phyloP scores from a whole-genome alignment of 2,888 invertebrate species.

The Panopea generosa region DNA sequence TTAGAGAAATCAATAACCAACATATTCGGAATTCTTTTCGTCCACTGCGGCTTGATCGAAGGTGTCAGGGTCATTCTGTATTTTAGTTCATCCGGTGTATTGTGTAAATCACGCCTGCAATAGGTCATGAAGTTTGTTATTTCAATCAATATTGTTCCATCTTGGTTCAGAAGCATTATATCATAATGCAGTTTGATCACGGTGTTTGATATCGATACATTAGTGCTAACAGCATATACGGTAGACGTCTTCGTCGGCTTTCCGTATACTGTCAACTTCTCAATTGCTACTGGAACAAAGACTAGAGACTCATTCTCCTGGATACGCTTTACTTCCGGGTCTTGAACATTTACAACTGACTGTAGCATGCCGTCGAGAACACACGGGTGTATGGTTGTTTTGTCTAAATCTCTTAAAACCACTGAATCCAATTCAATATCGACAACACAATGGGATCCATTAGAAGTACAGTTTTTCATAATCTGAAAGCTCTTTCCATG shows the following conservation, averaged over 20 bases:
- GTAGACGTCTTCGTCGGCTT: background rate
- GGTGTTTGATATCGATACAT: background rate
- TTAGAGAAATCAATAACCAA: too few species aligned
- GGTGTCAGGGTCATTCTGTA: background rate
- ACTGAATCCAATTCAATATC: background rate
- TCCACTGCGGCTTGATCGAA: background rate
- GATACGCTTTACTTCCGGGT: background rate
- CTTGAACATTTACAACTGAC: background rate
- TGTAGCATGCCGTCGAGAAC: constrained; percentile 6
- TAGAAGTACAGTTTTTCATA: background rate
- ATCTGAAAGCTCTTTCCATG: constrained; percentile 7
- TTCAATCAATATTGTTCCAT: background rate
- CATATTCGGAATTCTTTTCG: too few species aligned
- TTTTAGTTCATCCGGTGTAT: background rate
- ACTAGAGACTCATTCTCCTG: background rate
- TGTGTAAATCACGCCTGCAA: background rate
- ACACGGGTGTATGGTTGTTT: constrained; percentile 17
- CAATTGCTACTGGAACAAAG: background rate
- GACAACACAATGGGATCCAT: background rate
- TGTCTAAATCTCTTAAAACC: background rate
- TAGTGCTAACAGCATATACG: background rate
- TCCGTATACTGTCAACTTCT: background rate
- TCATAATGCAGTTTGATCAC: background rate
- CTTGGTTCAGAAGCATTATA: background rate
- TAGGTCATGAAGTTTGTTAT: background rate